Evolutionary conservation across 2,888 invertebrate genomes (phyloP), one percentile per base, ranked within the genome.

Genomic region (Torymus texanus): DNA sequence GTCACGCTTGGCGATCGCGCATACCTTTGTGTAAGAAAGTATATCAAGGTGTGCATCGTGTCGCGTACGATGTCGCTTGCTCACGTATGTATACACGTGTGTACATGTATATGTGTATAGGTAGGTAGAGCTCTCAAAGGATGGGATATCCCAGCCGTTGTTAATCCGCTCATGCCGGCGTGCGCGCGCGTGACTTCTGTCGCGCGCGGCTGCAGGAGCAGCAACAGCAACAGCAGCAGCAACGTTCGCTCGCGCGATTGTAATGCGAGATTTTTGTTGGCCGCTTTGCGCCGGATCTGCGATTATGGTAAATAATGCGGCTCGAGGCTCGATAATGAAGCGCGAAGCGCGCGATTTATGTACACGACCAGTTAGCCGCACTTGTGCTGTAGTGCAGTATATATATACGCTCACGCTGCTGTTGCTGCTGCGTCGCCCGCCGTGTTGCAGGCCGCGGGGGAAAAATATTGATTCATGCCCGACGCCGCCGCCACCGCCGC

Each of bases 231-330:
- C 21, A 21, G 21, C 21, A 21, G 21, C 21, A 21, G 21, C 21
- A 21, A 21, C 21, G 21, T 2, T 21, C 21, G 41, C 41, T 41
- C 8, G 41, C 41, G 50, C 50, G 59, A 50, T 71, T 13, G 2
- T 55, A 53, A 16, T 8, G 58, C n/a, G 50, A n/a, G 24, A 74
- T 65, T 66, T 74, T 68, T 68, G 24, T 16, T 41, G 16, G 51
- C 11, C 18, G 53, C 53, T 63, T 66, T 14, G 56, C 29, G 66
- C 14, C 12, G 41, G 41, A 41, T 41, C 41, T 8, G 41, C 41
- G 41, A 21, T 62, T 70, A 63, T 55, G 63, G 56, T 55, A 63
- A 62, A 76, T 63, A 70, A 68, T 68, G 16, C 18, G 14, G 61
- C 14, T 41, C 18, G 11, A 12, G 14, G 16, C 29, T 16, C 50